Conservation (phyloP, 2,797 vertebrate species). For the Crossoptilon crossoptilon region DNA sequence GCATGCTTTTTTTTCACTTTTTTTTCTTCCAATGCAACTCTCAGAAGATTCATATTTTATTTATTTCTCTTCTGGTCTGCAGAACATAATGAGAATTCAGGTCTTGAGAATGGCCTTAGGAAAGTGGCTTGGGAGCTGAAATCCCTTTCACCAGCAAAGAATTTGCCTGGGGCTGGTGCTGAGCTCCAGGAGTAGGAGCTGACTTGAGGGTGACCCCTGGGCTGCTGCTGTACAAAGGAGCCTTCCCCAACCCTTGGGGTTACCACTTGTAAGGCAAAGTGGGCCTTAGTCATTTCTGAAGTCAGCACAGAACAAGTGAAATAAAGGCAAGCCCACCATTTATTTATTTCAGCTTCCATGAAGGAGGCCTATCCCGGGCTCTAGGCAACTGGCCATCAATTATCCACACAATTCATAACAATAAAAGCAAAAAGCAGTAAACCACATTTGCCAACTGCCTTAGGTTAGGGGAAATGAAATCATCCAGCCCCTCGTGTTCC, state of each 20-base stretch:
- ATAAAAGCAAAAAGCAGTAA: constrained; percentile 23
- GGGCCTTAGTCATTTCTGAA: background rate
- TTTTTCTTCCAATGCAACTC: background rate
- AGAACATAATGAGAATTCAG: background rate
- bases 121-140: background rate
- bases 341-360: constrained; percentile 25
- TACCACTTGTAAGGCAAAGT: background rate
- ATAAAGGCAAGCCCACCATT: background rate
- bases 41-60: background rate
- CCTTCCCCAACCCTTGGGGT: background rate
- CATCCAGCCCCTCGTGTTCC: background rate
- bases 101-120: background rate
- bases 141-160: background rate
- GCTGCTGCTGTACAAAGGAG: background rate
- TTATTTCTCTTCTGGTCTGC: background rate
- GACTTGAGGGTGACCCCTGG: background rate
- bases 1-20: no score
- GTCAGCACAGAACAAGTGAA: background rate
- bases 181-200: background rate
- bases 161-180: background rate
- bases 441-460: background rate
- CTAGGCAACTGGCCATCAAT: constrained; percentile 42
- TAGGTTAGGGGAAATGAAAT: constrained; percentile 30
- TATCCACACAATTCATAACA: constrained; percentile 33
- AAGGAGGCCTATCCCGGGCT: constrained; percentile 3